Conservation (phyloP, 1,140 invertebrate genomes). For the Elysia chlorotica region DNA sequence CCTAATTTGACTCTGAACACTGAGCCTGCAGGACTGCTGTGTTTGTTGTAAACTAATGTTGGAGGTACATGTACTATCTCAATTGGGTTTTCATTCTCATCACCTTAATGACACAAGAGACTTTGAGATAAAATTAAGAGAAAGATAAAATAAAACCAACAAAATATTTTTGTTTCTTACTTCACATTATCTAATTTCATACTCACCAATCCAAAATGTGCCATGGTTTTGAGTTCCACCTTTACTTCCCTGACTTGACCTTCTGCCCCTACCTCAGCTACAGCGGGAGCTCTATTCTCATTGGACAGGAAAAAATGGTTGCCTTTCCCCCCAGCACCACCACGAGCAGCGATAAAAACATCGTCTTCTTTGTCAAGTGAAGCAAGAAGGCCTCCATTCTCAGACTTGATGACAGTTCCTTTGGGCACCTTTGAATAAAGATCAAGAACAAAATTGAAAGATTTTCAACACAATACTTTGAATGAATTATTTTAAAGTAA, state of each 20-base stretch:
- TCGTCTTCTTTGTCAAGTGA: slow-evolving; percentile 74
- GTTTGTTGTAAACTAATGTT: no score
- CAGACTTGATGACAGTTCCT: slow-evolving; percentile 80
- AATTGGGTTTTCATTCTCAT: no score
- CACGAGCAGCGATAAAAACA: slow-evolving; percentile 91
- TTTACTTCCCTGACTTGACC: slow-evolving; percentile 74
- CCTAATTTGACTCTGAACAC: background rate
- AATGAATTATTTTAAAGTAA: no score
- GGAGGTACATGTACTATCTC: no score
- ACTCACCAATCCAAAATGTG: slow-evolving; percentile 85
- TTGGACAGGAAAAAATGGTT: slow-evolving; percentile 90
- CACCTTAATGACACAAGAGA: no score
- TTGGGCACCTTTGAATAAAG: slow-evolving; percentile 74
- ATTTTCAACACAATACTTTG: no score
- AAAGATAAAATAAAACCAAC: slow-evolving; percentile 1
- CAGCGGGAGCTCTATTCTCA: slow-evolving; percentile 78
- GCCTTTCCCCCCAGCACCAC: slow-evolving; percentile 93
- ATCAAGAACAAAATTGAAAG: no score
- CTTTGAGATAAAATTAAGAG: no score
- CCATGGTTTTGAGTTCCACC: slow-evolving; percentile 90
- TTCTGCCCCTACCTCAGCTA: slow-evolving; percentile 85
- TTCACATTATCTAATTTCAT: no score
- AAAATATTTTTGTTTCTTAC: no score
- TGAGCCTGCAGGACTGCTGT: no score
- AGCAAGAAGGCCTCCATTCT: slow-evolving; percentile 70